Evolutionary conservation across 2,113 vertebrate genomes (phyloP).

Genomic region (Willisornis vidua): DNA sequence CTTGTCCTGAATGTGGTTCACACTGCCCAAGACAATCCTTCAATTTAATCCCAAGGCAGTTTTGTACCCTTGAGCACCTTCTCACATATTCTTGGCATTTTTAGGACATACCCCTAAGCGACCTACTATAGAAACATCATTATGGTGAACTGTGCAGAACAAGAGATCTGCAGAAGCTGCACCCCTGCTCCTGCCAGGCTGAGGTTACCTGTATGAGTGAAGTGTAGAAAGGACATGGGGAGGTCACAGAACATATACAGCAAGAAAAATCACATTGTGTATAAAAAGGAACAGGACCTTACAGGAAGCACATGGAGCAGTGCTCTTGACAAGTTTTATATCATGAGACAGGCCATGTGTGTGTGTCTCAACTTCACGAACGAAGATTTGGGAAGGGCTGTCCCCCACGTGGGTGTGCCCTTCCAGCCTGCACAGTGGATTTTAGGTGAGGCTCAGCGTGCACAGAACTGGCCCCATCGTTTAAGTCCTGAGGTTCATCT

Average conservation of each 20-base stretch:
- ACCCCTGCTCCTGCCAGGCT: neutral
- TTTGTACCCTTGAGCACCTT: neutral
- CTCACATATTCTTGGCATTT: neutral
- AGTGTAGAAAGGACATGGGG: neutral
- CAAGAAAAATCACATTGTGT: neutral
- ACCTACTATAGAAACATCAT: neutral
- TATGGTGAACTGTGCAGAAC: neutral
- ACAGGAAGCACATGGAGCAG: neutral
- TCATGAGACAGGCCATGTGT: neutral
- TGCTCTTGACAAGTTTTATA: neutral
- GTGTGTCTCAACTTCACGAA: too few relatives aligned
- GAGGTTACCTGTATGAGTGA: neutral
- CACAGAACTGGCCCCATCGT: too few relatives aligned
- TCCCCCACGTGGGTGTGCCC: too few relatives aligned
- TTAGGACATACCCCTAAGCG: neutral
- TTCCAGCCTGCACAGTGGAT: too few relatives aligned
- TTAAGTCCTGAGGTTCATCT: too few relatives aligned
- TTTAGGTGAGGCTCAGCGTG: too few relatives aligned
- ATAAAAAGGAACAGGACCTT: neutral
- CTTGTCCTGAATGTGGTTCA: neutral
- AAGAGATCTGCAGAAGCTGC: neutral
- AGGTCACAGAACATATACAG: neutral
- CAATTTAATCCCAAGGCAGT: neutral
- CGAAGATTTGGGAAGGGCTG: too few relatives aligned
- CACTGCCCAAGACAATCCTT: neutral